Percentiles rank a stretch among this genome's conserved stretches.
Conservation (phyloP, 2,113 vertebrate genomes). For the Tichodroma muraria region DNA sequence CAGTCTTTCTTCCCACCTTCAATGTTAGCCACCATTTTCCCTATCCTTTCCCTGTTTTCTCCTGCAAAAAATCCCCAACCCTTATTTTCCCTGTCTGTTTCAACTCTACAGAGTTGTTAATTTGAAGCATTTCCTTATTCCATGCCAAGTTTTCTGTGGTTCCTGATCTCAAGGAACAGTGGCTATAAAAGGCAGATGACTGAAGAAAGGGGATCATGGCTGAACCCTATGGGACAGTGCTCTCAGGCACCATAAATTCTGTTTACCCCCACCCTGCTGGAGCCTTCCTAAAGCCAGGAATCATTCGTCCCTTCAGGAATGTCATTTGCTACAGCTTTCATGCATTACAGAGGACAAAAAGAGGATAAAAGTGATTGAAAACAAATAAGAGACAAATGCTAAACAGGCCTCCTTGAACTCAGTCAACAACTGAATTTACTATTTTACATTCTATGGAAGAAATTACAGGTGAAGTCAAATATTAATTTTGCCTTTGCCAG, state of each 20-base stretch:
- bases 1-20: neutral
- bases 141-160: neutral
- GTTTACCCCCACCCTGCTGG: neutral
- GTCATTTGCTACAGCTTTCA: neutral
- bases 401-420: neutral
- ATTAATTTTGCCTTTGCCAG: neutral
- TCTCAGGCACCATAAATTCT: neutral
- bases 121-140: neutral
- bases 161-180: neutral
- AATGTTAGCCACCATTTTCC: neutral
- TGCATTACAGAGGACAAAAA: neutral
- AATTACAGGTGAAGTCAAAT: neutral
- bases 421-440: neutral
- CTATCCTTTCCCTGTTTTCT: neutral
- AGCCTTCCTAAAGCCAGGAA: neutral
- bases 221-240: neutral
- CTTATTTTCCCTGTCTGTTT: neutral
- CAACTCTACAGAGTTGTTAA: neutral
- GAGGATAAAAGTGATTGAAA: neutral
- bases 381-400: neutral
- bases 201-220: neutral
- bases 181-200: neutral
- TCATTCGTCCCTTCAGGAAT: neutral
- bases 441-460: neutral
- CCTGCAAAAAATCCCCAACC: neutral